These are phyloP conservation scores for Centropus unirufus DNA, from an alignment of 2,113 vertebrate genomes.

Conservation along the genomic window DNA sequence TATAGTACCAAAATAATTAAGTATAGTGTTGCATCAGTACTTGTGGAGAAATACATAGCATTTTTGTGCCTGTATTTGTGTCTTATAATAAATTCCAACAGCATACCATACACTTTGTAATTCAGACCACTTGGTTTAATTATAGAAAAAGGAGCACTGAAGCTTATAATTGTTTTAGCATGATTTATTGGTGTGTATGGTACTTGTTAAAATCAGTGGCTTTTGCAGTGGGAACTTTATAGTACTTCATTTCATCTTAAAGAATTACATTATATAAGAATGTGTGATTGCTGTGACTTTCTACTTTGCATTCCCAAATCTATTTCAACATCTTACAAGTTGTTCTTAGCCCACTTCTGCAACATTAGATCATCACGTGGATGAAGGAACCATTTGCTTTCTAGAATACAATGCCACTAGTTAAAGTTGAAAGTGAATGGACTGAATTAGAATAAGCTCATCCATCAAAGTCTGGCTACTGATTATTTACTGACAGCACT, in stretches of 20 bases:
- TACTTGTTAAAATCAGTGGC: slow-evolving; percentile 1
- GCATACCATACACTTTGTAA: not conserved
- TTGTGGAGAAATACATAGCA: not conserved
- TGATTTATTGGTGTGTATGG: not conserved
- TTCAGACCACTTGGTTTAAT: not conserved
- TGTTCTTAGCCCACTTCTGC: not conserved
- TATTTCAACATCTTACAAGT: slow-evolving; percentile 8
- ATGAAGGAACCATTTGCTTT: slow-evolving; percentile 18
- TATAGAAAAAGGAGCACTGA: not conserved
- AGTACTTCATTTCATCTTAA: not conserved
- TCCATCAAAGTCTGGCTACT: slow-evolving; percentile 41
- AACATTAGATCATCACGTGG: not conserved
- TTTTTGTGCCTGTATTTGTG: not conserved
- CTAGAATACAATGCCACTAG: slow-evolving; percentile 47
- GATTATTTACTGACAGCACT: slow-evolving; percentile 53
- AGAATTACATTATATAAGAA: not conserved
- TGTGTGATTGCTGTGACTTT: not conserved
- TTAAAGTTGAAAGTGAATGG: slow-evolving; percentile 56
- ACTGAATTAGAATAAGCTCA: slow-evolving; percentile 56
- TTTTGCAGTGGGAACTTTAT: not conserved
- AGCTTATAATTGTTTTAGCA: not conserved
- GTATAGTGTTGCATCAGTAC: not conserved
- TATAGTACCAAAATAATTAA: not conserved
- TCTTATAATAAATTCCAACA: not conserved
- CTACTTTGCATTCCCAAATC: not conserved